Evolutionary conservation across 2,888 invertebrate genomes (phyloP).

Genomic region (Cephus rjabovi): DNA sequence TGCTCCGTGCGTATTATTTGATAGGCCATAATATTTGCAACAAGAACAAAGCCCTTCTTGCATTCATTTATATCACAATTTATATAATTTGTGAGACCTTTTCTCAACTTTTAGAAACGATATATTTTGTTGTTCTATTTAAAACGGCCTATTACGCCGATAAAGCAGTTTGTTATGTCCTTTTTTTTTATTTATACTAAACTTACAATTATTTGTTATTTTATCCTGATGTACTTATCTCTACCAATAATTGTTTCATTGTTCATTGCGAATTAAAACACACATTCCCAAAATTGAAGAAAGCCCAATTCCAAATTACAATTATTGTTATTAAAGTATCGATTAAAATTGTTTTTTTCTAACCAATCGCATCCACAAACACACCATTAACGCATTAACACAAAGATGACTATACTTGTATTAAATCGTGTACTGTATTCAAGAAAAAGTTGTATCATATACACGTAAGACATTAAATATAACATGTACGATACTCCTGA

Average conservation of each 20-base stretch:
- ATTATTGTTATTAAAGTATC: not conserved
- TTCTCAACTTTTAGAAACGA: not conserved
- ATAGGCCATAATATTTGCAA: not conserved
- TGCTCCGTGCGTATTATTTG: not conserved
- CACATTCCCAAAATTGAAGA: not conserved
- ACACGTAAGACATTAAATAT: not conserved
- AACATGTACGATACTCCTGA: conserved; percentile 5
- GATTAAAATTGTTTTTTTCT: not conserved
- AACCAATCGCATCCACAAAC: not conserved
- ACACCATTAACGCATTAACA: not conserved
- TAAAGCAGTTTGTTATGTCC: not conserved
- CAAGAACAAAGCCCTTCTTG: not conserved
- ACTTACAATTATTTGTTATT: not conserved
- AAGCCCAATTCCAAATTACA: not conserved
- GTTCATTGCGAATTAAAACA: not conserved
- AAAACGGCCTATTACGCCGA: not conserved
- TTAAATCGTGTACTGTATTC: not conserved
- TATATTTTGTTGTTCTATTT: not conserved
- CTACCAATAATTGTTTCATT: not conserved
- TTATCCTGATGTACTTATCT: not conserved
- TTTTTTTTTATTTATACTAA: not conserved
- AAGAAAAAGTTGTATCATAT: conserved; percentile 20
- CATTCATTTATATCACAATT: not conserved
- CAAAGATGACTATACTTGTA: not conserved
- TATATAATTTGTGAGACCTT: not conserved